phyloP scores from a whole-genome alignment of 1,140 invertebrate genomes.

The Archegozetes longisetosus region DNA sequence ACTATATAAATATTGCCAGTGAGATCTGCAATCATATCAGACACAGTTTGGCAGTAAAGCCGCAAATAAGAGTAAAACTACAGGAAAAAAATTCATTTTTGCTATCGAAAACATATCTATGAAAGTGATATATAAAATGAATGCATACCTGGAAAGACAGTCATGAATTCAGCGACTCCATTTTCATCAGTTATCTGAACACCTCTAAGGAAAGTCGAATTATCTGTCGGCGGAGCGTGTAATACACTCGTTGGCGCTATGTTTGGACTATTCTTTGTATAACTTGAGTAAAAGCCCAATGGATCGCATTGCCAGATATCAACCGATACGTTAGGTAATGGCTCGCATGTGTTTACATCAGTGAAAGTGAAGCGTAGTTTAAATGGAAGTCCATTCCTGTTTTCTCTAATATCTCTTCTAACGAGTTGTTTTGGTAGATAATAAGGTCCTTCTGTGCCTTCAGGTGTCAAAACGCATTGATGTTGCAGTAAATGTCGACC shows the following conservation, averaged over 20 bases:
- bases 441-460: constrained; percentile 11
- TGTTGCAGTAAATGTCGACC: constrained; percentile 7
- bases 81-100: too few relatives aligned
- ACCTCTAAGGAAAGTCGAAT: constrained; percentile 7
- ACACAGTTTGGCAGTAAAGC: too few relatives aligned
- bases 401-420: constrained; percentile 3
- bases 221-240: constrained; percentile 7
- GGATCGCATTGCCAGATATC: constrained; percentile 11
- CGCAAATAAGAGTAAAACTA: too few relatives aligned
- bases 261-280: constrained; percentile 2
- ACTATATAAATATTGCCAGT: too few relatives aligned
- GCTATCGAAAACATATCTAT: too few relatives aligned
- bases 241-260: neutral
- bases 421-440: constrained; percentile 1
- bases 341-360: constrained; percentile 10
- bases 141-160: constrained; percentile 7
- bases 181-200: constrained; percentile 11
- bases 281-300: constrained; percentile 3
- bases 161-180: constrained; percentile 5
- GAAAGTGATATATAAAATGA: neutral
- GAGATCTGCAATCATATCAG: too few relatives aligned
- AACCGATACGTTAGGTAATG: constrained; percentile 2
- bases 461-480: constrained; percentile 8
- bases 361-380: constrained; percentile 5
- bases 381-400: constrained; percentile 1